Conservation (phyloP, 2,888 invertebrate species). For the Acrobasis repandana region DNA sequence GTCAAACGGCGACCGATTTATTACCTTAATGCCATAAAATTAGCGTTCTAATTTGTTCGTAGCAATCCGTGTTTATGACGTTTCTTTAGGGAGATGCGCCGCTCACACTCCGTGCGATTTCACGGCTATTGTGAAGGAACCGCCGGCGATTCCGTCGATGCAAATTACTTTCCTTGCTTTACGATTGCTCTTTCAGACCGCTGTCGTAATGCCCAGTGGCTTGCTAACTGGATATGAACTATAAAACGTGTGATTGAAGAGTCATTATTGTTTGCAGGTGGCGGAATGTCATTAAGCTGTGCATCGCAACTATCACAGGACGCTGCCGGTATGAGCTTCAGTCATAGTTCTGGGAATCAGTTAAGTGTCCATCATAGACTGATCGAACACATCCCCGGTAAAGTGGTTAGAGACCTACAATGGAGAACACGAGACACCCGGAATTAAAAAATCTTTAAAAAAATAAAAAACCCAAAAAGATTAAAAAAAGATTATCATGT, state of each 20-base stretch:
- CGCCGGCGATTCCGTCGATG: constrained; percentile 53
- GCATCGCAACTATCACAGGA: constrained; percentile 31
- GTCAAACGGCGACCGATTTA: constrained; percentile 61
- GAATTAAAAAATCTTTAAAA: too few species aligned
- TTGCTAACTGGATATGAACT: constrained; percentile 38
- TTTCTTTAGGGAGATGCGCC: constrained; percentile 45
- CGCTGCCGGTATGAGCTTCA: constrained; percentile 22
- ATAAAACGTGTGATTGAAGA: constrained; percentile 33
- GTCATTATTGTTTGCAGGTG: constrained; percentile 33
- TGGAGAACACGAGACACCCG: too few species aligned
- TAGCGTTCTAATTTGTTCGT: constrained; percentile 75
- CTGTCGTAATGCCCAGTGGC: constrained; percentile 43
- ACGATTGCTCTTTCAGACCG: constrained; percentile 60
- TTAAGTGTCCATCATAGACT: constrained; percentile 31
- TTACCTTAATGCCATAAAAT: constrained; percentile 72
- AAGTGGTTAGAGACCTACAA: too few species aligned
- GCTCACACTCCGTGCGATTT: constrained; percentile 63
- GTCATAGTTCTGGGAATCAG: constrained; percentile 41
- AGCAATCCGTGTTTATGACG: constrained; percentile 67
- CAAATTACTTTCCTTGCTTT: constrained; percentile 75
- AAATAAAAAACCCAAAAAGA: too few species aligned
- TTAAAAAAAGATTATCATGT: too few species aligned
- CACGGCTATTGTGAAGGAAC: constrained; percentile 69
- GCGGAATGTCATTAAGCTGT: constrained; percentile 36
- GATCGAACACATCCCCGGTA: constrained; percentile 6